phyloP scores from a whole-genome alignment of 2,797 vertebrate species.

The Brotula barbata region DNA sequence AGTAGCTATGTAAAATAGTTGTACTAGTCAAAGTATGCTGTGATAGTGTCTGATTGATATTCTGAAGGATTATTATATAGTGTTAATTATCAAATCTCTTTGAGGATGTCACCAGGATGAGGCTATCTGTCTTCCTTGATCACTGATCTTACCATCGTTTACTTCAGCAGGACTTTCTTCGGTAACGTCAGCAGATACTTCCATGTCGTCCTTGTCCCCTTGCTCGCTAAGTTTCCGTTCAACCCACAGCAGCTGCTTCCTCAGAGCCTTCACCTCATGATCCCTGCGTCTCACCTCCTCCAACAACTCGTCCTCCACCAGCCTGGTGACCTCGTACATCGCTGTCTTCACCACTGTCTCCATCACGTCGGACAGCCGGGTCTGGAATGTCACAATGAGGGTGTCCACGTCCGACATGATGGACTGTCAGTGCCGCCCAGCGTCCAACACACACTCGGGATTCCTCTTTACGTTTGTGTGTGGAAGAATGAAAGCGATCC shows the following conservation, averaged over 20 bases:
- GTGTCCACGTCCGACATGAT: conserved; percentile 73
- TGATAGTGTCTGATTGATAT: too few relatives aligned
- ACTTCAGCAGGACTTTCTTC: too few relatives aligned
- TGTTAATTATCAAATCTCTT: too few relatives aligned
- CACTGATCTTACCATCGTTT: conserved; percentile 57
- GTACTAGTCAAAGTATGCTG: too few relatives aligned
- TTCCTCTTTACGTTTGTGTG: neutral
- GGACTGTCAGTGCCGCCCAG: neutral
- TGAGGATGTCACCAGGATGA: too few relatives aligned
- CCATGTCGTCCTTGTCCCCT: conserved; percentile 21
- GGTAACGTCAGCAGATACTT: too few relatives aligned
- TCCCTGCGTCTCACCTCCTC: conserved; percentile 74
- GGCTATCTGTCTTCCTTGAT: too few relatives aligned
- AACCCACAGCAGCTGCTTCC: conserved; percentile 67
- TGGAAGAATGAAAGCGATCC: neutral
- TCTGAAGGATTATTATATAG: too few relatives aligned
- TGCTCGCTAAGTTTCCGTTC: conserved; percentile 62
- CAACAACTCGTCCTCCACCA: conserved; percentile 80
- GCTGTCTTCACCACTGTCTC: conserved; percentile 79
- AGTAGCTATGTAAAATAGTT: too few relatives aligned
- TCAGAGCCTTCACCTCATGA: conserved; percentile 73
- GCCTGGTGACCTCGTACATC: conserved; percentile 76
- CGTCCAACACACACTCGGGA: neutral
- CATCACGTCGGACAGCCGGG: conserved; percentile 80
- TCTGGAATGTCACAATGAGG: conserved; percentile 78